Percentiles rank a stretch among this genome's conserved stretches.
These are phyloP conservation scores for Thymelicus sylvestris DNA, from an alignment of 2,888 invertebrate species.

Conservation along the genomic window DNA sequence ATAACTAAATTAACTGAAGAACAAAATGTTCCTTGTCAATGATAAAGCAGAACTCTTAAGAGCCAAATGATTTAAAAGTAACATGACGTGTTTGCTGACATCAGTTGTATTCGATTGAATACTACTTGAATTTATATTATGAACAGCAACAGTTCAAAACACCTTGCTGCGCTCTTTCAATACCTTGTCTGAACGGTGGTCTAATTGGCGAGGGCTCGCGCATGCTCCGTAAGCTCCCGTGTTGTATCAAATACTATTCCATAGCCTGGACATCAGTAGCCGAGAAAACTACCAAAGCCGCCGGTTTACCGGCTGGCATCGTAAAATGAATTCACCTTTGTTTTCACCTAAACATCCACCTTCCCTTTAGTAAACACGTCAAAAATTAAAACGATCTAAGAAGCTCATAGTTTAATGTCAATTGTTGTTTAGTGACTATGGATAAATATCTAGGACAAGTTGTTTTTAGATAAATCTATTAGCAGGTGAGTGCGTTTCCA, in stretches of 20 bases:
- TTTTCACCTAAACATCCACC: slow-evolving; percentile 49
- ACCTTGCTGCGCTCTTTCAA: slow-evolving; percentile 50
- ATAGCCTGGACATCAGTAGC: slow-evolving; percentile 67
- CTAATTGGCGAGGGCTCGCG: slow-evolving; percentile 72
- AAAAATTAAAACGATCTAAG: slow-evolving; percentile 44
- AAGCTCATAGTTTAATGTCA: slow-evolving; percentile 65
- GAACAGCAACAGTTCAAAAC: slow-evolving; percentile 44
- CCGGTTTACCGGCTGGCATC: slow-evolving; percentile 69
- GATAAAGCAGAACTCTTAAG: neutral
- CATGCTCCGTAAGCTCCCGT: slow-evolving; percentile 62
- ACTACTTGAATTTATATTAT: slow-evolving; percentile 7
- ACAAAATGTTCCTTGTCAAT: neutral
- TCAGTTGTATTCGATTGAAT: neutral
- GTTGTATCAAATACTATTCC: slow-evolving; percentile 61
- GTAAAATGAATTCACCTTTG: slow-evolving; percentile 55
- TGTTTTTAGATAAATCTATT: slow-evolving; percentile 58
- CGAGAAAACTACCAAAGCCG: slow-evolving; percentile 62
- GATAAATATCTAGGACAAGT: slow-evolving; percentile 54
- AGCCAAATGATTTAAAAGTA: neutral
- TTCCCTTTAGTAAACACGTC: slow-evolving; percentile 54
- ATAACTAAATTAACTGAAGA: slow-evolving; percentile 23
- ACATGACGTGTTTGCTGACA: slow-evolving; percentile 6
- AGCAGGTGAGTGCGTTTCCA: slow-evolving; percentile 50
- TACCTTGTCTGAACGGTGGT: slow-evolving; percentile 60
- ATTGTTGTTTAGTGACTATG: slow-evolving; percentile 71